Conservation (phyloP, 2,113 vertebrate genomes). For the Myotis yumanensis region DNA sequence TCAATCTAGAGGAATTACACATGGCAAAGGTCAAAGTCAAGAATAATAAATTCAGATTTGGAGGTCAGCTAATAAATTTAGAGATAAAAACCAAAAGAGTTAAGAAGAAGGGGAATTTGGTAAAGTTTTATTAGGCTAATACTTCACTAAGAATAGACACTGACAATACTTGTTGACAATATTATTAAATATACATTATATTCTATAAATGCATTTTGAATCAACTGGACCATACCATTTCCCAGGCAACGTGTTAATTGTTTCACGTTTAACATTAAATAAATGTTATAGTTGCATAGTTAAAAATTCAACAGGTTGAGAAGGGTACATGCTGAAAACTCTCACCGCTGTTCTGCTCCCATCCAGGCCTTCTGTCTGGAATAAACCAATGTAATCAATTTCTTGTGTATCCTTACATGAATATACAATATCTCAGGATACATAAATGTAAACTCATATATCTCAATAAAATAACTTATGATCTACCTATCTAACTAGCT, state of each 20-base stretch:
- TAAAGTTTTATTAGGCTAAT: constrained; percentile 18
- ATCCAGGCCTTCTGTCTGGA: background rate
- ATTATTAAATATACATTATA: constrained; percentile 1
- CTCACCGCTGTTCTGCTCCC: background rate
- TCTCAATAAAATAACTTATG: background rate
- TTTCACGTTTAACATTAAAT: background rate
- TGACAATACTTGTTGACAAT: background rate
- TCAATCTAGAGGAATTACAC: background rate
- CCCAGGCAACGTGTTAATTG: background rate
- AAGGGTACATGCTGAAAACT: background rate
- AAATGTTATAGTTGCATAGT: background rate
- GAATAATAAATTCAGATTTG: background rate
- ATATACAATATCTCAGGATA: background rate
- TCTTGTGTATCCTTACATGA: background rate
- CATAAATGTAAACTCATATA: background rate
- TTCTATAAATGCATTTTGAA: background rate
- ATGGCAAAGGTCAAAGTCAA: constrained; percentile 14
- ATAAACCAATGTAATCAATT: background rate
- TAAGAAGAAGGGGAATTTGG: constrained; percentile 16
- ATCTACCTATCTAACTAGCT: background rate
- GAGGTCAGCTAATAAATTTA: background rate
- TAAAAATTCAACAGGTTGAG: background rate
- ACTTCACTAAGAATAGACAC: background rate
- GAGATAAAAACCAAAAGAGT: background rate
- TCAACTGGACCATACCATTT: background rate